Conservation (phyloP, 1,140 invertebrate genomes). For the Nymphalis io region DNA sequence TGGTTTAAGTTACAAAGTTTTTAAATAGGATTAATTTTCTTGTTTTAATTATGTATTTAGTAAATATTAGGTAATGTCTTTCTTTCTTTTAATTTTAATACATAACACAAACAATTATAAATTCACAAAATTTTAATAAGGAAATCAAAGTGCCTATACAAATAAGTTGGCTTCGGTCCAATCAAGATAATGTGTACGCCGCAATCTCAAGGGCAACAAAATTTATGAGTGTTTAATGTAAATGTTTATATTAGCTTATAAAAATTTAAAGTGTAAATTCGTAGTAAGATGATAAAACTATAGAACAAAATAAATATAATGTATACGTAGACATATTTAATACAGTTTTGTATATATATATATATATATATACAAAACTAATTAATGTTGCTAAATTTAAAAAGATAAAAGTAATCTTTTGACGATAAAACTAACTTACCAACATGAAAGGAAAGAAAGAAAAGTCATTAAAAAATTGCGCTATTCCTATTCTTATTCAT, state of each 20-base stretch:
- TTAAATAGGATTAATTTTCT: too few species aligned
- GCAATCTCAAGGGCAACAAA: slow-evolving; percentile 66
- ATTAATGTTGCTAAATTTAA: too few species aligned
- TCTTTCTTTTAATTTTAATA: not conserved
- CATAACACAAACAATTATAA: slow-evolving; percentile 36
- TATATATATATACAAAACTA: too few species aligned
- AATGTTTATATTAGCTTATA: slow-evolving; percentile 48
- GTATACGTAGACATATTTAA: too few species aligned
- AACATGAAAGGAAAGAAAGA: not conserved
- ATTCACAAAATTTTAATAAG: slow-evolving; percentile 51
- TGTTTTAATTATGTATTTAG: not conserved
- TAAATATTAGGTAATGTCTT: not conserved
- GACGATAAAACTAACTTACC: too few species aligned
- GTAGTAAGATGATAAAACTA: slow-evolving; percentile 1
- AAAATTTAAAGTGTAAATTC: slow-evolving; percentile 5
- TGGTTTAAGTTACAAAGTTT: too few species aligned
- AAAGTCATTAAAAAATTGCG: slow-evolving; percentile 27
- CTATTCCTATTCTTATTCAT: slow-evolving; percentile 43
- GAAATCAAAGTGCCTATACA: slow-evolving; percentile 55
- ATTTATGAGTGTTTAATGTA: slow-evolving; percentile 56
- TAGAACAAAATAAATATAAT: not conserved
- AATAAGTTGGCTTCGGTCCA: slow-evolving; percentile 64
- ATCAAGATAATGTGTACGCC: slow-evolving; percentile 47
- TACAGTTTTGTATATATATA: too few species aligned
- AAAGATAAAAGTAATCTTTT: too few species aligned